A percentile compares a stretch with the other conserved stretches of the same genome.
phyloP scores from a whole-genome alignment of 2,113 vertebrate genomes.

The Fulica atra region DNA sequence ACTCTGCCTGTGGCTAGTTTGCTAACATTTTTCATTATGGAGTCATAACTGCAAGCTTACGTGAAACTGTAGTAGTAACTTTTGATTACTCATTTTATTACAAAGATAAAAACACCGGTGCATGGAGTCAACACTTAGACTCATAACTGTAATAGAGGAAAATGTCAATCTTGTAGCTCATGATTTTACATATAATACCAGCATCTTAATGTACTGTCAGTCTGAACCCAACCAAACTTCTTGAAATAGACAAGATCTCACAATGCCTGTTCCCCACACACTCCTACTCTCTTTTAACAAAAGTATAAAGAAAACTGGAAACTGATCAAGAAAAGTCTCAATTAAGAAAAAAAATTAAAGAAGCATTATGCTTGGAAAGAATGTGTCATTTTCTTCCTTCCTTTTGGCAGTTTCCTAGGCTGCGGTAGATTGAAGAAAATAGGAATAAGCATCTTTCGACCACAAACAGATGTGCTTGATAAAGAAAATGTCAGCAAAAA shows the following conservation, averaged over 20 bases:
- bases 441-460: constrained; percentile 88
- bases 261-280: not conserved
- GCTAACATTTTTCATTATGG: not conserved
- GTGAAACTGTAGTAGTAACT: not conserved
- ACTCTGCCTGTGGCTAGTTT: not conserved
- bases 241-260: not conserved
- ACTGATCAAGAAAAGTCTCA: not conserved
- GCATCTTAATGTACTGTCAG: not conserved
- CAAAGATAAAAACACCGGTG: not conserved
- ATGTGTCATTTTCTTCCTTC: constrained; percentile 76
- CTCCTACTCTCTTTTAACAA: not conserved
- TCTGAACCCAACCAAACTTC: not conserved
- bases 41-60: not conserved
- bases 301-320: not conserved
- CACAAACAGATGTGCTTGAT: constrained; percentile 94
- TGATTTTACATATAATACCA: not conserved
- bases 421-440: constrained; percentile 78
- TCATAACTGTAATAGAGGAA: not conserved
- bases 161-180: not conserved
- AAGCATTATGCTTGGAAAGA: constrained; percentile 60
- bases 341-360: not conserved
- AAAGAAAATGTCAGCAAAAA: constrained; percentile 99
- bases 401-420: constrained; percentile 60
- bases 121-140: not conserved
- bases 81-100: not conserved